Conservation (phyloP, 2,113 vertebrate genomes). For the Cebidichthys violaceus region DNA sequence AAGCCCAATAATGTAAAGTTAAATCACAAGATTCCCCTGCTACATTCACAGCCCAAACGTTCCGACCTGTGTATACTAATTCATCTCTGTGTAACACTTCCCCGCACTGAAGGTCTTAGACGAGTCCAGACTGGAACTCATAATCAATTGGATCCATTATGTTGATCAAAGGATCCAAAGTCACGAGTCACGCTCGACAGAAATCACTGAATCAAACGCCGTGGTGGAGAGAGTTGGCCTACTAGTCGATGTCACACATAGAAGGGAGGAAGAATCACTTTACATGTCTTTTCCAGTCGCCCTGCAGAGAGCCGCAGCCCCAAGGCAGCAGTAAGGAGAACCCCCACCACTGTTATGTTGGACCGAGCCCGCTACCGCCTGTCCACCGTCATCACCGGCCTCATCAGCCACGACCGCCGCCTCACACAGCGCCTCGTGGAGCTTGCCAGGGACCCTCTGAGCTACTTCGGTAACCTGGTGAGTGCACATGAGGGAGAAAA, state of each 20-base stretch:
- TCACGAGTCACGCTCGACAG: neutral
- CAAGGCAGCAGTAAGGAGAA: conserved; percentile 82
- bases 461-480: conserved; percentile 95
- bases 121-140: neutral
- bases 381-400: conserved; percentile 89
- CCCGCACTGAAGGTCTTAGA: neutral
- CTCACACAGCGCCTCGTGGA: conserved; percentile 93
- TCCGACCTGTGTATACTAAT: neutral
- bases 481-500: conserved; percentile 22
- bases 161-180: conserved; percentile 2
- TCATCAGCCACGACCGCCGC: conserved; percentile 91
- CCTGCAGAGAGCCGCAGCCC: conserved; percentile 49
- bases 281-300: conserved; percentile 25
- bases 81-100: neutral
- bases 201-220: neutral
- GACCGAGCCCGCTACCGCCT: conserved; percentile 90
- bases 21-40: too few relatives aligned
- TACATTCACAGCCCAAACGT: neutral
- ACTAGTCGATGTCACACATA: neutral
- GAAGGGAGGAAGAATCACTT: neutral
- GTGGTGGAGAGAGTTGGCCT: neutral
- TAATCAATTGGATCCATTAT: neutral
- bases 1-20: too few relatives aligned
- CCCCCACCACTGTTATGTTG: conserved; percentile 86
- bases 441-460: conserved; percentile 90